Percentiles rank a stretch among this genome's conserved stretches.
Conservation (phyloP, 2,113 vertebrate genomes). For the Solenodon paradoxus region DNA sequence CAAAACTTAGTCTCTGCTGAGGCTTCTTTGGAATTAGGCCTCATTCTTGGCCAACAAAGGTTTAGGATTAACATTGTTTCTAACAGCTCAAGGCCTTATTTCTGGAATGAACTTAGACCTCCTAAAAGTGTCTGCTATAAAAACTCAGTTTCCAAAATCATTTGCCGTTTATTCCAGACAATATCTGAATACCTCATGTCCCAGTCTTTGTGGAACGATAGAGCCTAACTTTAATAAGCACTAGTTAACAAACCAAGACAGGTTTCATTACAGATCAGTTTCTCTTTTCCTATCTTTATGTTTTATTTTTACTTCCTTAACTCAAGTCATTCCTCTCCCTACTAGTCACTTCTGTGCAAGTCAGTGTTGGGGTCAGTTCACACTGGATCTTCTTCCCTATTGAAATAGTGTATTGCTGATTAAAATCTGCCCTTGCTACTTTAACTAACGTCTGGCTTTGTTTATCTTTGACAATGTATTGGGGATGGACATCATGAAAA, state of each 20-base stretch:
- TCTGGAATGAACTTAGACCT: too few species aligned
- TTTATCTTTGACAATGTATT: too few species aligned
- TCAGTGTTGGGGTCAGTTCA: background rate
- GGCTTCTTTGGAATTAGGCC: background rate
- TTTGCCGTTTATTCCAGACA: background rate
- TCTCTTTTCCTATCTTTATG: background rate
- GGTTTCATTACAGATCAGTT: background rate
- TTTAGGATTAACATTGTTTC: background rate
- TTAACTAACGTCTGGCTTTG: too few species aligned
- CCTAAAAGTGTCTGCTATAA: background rate
- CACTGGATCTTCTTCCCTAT: rapidly evolving
- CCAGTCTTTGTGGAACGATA: too few species aligned
- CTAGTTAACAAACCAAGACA: background rate
- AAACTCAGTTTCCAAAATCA: background rate
- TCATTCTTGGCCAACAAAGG: background rate
- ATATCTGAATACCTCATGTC: background rate
- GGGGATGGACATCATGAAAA: background rate
- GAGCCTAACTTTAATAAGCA: background rate
- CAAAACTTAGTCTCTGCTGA: background rate
- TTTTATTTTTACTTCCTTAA: background rate
- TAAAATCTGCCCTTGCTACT: too few species aligned
- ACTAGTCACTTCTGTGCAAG: background rate
- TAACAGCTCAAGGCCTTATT: background rate
- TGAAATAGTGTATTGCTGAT: too few species aligned
- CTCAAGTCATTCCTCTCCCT: background rate